Evolutionary conservation across 35 echinoderm and acorn worm species (phyloP), one percentile per base, ranked within the genome.

Genomic region (Lytechinus pictus): DNA sequence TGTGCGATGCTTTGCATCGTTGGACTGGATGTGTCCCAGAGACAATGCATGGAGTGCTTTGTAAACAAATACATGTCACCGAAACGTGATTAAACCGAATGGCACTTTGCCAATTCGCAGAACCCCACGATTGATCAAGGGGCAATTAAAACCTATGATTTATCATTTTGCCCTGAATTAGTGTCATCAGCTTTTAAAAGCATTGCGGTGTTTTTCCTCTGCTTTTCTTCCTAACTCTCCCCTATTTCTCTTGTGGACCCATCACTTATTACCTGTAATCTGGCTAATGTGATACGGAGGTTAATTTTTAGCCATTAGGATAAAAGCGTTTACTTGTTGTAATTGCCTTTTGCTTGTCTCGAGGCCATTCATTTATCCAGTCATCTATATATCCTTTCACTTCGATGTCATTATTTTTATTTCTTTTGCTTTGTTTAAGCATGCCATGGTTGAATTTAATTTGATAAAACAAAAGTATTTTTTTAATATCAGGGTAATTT

Each of bases 261-360:
- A 79, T 79, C 66, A 79, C 16, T 79, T 79, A 79, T 79, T 79
- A 79, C 66, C 66, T 54, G 29, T 90, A 90, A 90, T 90, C 88
- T 90, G 28, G 88, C 88, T 90, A 90, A 90, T 90, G 88, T 90
- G 52, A 90, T 44, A 90, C 52, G 88, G 88, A 90, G 88, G 88
- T 90, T 90, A 90, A 90, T 90, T 90, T 90, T 90, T 90, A 90
- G 88, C 88, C 88, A 90, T 90, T 90, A 90, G 88, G 88, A 54
- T 90, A 90, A 90, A 90, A 90, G 88, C 88, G 52, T 90, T 90
- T 54, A 90, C 29, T 90, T 54, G 52, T 54, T 52, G 52, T 44
- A 90, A 90, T 90, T 44, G 88, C 88, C 52, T 79, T 79, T 79
- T 79, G 66, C 66, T 79, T 79, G 66, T 79, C 66, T 24, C 66